A percentile compares a stretch with the other conserved stretches of the same genome.
Conservation (phyloP, 2,888 invertebrate genomes). For the Junonia oenone region DNA sequence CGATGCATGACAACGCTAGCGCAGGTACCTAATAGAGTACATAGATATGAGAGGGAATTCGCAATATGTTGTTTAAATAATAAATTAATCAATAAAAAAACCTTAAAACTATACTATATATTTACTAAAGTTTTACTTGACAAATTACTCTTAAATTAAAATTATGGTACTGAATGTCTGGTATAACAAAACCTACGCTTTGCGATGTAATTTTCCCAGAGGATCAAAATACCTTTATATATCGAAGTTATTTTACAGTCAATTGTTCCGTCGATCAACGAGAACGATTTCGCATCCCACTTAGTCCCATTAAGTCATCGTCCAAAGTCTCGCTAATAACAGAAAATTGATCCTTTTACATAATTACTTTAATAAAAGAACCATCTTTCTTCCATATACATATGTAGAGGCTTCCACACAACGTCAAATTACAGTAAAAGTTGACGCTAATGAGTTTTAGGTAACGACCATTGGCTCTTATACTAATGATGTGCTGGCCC, state of each 20-base stretch:
- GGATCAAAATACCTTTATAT: background rate
- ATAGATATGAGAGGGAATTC: background rate
- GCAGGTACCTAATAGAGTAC: constrained; percentile 9
- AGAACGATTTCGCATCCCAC: constrained; percentile 44
- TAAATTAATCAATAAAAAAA: too few relatives aligned
- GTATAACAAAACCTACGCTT: too few relatives aligned
- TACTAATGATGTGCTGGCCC: constrained; percentile 67
- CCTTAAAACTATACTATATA: too few relatives aligned
- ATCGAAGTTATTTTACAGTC: background rate
- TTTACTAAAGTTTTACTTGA: too few relatives aligned
- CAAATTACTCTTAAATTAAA: too few relatives aligned
- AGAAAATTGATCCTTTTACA: constrained; percentile 65
- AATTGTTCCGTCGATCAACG: background rate
- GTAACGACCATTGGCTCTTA: constrained; percentile 75
- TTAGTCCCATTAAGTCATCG: constrained; percentile 45
- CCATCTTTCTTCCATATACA: constrained; percentile 24
- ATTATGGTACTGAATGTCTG: too few relatives aligned
- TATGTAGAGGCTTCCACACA: constrained; percentile 32
- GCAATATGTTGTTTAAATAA: background rate
- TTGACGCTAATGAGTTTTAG: constrained; percentile 75
- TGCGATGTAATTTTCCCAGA: background rate
- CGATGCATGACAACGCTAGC: constrained; percentile 17
- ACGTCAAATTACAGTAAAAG: constrained; percentile 73
- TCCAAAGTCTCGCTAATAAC: constrained; percentile 56
- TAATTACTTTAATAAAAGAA: constrained; percentile 60